phyloP scores from a whole-genome alignment of 2,888 invertebrate genomes.

The Stegophylla sp. region DNA sequence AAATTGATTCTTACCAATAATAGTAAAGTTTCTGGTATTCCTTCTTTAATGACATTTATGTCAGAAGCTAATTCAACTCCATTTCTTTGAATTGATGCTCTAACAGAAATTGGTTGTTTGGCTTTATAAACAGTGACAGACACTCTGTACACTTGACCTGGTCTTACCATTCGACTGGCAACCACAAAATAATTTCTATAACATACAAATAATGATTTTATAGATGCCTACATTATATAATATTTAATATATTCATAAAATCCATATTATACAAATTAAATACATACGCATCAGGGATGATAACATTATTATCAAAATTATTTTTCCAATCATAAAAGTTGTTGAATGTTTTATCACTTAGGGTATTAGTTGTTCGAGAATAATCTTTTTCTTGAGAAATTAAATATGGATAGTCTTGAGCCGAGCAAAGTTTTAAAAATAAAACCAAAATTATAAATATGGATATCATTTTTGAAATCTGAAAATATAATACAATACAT shows the following conservation, averaged over 20 bases:
- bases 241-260: constrained; percentile 76
- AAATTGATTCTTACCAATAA: constrained; percentile 74
- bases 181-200: constrained; percentile 89
- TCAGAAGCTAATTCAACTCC: constrained; percentile 89
- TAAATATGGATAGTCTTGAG: constrained; percentile 43
- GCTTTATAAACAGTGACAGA: constrained; percentile 83
- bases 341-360: constrained; percentile 31
- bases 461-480: constrained; percentile 40
- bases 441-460: constrained; percentile 16
- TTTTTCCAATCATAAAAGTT: constrained; percentile 50
- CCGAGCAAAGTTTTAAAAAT: constrained; percentile 45
- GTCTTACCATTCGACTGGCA: constrained; percentile 87
- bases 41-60: constrained; percentile 80
- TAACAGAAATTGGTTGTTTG: constrained; percentile 80
- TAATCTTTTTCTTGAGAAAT: constrained; percentile 44
- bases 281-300: constrained; percentile 70
- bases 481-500: not conserved
- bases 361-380: constrained; percentile 22
- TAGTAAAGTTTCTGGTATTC: constrained; percentile 87
- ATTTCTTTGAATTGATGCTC: constrained; percentile 87
- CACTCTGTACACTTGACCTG: constrained; percentile 88
- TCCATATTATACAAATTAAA: constrained; percentile 48
- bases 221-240: not conserved
- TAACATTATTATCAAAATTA: constrained; percentile 66
- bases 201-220: constrained; percentile 61